Percentiles rank a stretch among this genome's conserved stretches.
Evolutionary conservation across 2,113 vertebrate species (phyloP).

Genomic region (Osmerus eperlanus): DNA sequence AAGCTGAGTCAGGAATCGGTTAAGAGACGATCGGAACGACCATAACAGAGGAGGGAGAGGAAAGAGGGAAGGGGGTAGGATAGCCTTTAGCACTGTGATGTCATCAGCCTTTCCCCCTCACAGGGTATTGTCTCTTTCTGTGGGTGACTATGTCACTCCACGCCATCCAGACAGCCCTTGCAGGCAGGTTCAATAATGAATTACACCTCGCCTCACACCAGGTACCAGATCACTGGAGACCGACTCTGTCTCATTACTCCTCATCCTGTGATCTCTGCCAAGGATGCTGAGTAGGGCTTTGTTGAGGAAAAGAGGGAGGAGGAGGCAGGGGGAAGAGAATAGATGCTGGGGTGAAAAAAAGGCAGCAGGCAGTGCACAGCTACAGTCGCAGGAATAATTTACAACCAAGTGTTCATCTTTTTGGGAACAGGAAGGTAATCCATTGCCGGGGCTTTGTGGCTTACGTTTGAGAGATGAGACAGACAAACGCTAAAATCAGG

Average conservation of each 20-base stretch:
- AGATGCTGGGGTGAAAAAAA: slow-evolving; percentile 11
- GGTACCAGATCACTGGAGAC: slow-evolving; percentile 55
- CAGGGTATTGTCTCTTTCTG: slow-evolving; percentile 14
- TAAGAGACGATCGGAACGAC: background rate
- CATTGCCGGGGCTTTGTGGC: slow-evolving; percentile 57
- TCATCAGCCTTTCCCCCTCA: slow-evolving; percentile 37
- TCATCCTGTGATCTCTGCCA: slow-evolving; percentile 62
- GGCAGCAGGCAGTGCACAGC: slow-evolving; percentile 18
- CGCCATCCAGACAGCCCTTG: slow-evolving; percentile 33
- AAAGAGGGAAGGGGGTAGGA: background rate
- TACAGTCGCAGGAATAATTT: slow-evolving; percentile 52
- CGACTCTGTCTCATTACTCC: slow-evolving; percentile 62
- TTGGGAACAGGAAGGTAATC: slow-evolving; percentile 61
- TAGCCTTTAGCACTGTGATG: slow-evolving; percentile 50
- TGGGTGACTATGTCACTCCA: slow-evolving; percentile 1
- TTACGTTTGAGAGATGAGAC: slow-evolving; percentile 64
- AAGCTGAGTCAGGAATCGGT: slow-evolving; percentile 58
- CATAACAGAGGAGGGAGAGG: background rate
- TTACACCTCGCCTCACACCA: slow-evolving; percentile 62
- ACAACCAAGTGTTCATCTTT: slow-evolving; percentile 35
- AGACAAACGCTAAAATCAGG: slow-evolving; percentile 44
- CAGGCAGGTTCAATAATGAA: slow-evolving; percentile 61
- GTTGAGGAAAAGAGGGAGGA: slow-evolving; percentile 50
- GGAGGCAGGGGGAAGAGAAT: slow-evolving; percentile 18
- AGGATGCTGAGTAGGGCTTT: slow-evolving; percentile 65